Base-by-base conservation (phyloP, 2,888 invertebrate species). In the Tetrapedia diversipes region DNA sequence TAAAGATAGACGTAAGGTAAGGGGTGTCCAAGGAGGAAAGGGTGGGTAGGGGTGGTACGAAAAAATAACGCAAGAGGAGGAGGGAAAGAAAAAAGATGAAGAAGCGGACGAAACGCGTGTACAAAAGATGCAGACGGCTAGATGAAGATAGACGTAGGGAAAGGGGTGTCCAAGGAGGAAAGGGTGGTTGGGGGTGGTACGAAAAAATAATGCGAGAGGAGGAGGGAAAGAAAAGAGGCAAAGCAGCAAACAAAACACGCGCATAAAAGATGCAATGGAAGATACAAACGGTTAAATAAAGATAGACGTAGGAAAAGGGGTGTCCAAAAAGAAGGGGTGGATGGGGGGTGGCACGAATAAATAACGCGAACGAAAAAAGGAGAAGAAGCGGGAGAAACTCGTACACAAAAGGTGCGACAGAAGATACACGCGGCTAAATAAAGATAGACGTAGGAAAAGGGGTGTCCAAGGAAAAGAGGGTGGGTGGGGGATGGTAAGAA, bases 391-490 rank as follows among this genome's bases (percentile, higher is more conserved):
- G 49, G 27, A 22, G 41, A 64, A 51, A 32, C 29, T 41, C n/a
- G n/a, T n/a, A n/a, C 22, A 57, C 57, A 51, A 68, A 56, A 47
- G 66, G 49, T 65, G 63, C 16, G 72, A 56, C 57, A 64, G 68
- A 64, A 80, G 84, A 77, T 82, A n/a, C n/a, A 76, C 65, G 43
- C 47, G 56, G 22, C 54, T 63, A 69, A 71, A 77, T 79, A 82
- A 69, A 69, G 69, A 80, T 80, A 82, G 71, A 53, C 19, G 41
- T 70, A 61, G 64, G 51, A 60, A 59, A 80, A 72, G 63, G 67
- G 67, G 60, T 72, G 37, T 57, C 64, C 67, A 27, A 64, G 45
- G 63, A 19, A 49, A 61, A n/a, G 37, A 45, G 14, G 1, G 37
- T 19, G 27, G 57, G 47, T 66, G 65, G n/a, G 64, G 67, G 56